Percentiles rank a stretch among this genome's conserved stretches.
Conservation (phyloP, 2,113 vertebrate species). For the Rafetus swinhoei region DNA sequence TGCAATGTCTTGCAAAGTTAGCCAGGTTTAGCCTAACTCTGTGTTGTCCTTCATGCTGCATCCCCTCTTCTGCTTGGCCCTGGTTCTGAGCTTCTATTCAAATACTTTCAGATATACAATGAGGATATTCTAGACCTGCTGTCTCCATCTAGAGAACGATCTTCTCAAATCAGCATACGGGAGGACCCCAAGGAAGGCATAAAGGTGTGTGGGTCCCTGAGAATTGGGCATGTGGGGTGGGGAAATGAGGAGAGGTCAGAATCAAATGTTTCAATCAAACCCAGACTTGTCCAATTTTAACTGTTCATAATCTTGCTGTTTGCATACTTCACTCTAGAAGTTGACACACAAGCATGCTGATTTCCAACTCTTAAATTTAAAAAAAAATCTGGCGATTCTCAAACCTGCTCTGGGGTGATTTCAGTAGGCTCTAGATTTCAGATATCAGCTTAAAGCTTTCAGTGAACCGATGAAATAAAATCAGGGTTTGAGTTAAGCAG, state of each 20-base stretch:
- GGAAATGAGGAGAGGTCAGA: accelerated
- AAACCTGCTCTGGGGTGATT: too few relatives aligned
- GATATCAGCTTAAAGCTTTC: neutral
- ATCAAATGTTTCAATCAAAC: accelerated
- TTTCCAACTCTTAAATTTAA: neutral
- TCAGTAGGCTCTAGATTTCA: accelerated
- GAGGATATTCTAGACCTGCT: slow-evolving; percentile 95
- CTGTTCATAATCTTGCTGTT: neutral
- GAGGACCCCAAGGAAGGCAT: slow-evolving; percentile 97
- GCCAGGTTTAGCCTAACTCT: accelerated
- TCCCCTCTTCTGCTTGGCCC: neutral
- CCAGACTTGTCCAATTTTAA: neutral
- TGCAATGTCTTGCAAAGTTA: accelerated
- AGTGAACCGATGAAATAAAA: neutral
- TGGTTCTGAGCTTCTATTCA: neutral
- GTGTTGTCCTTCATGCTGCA: accelerated
- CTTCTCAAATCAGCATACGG: slow-evolving; percentile 86
- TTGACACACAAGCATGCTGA: accelerated
- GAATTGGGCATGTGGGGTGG: accelerated
- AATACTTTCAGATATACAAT: slow-evolving; percentile 89
- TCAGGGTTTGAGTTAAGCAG: neutral
- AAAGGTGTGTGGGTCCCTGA: slow-evolving; percentile 80
- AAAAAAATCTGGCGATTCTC: too few relatives aligned
- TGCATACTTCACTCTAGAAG: neutral
- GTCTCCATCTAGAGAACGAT: slow-evolving; percentile 85